Conservation (phyloP, 2,888 invertebrate species). For the Esperia sulphurella region DNA sequence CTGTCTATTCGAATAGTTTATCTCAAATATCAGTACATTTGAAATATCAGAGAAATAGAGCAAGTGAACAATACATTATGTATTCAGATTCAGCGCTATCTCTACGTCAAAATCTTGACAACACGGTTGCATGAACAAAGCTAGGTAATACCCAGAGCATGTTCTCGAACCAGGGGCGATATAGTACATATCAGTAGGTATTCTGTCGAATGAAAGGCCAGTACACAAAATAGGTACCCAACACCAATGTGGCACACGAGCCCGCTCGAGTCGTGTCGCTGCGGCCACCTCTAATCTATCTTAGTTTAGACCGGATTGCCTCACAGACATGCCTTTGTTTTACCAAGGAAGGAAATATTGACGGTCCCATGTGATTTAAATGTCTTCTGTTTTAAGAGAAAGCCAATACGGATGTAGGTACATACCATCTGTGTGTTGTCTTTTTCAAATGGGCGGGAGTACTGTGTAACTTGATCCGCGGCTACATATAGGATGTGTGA, state of each 20-base stretch:
- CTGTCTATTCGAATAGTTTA: no score
- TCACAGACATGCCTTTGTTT: constrained; percentile 59
- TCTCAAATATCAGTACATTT: no score
- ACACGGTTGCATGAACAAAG: constrained; percentile 5
- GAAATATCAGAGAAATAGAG: no score
- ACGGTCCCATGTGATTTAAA: constrained; percentile 71
- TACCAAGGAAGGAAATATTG: constrained; percentile 69
- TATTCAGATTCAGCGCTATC: constrained; percentile 7
- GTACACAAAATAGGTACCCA: constrained; percentile 35
- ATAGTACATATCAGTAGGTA: no score
- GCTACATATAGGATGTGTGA: constrained; percentile 45
- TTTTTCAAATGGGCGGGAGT: constrained; percentile 65
- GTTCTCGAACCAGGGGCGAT: constrained; percentile 4
- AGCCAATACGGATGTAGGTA: constrained; percentile 62
- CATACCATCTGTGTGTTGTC: constrained; percentile 67
- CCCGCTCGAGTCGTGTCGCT: constrained; percentile 41
- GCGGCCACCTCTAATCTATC: constrained; percentile 58
- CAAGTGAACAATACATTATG: neutral
- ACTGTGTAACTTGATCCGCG: constrained; percentile 59
- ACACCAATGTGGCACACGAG: constrained; percentile 36
- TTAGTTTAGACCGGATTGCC: constrained; percentile 56
- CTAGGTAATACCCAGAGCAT: constrained; percentile 3
- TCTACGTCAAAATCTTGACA: constrained; percentile 7
- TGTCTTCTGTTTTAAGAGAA: constrained; percentile 74
- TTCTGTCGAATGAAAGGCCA: constrained; percentile 15